Conservation (phyloP, 2,888 invertebrate species). For the Drosophila longiperda region DNA sequence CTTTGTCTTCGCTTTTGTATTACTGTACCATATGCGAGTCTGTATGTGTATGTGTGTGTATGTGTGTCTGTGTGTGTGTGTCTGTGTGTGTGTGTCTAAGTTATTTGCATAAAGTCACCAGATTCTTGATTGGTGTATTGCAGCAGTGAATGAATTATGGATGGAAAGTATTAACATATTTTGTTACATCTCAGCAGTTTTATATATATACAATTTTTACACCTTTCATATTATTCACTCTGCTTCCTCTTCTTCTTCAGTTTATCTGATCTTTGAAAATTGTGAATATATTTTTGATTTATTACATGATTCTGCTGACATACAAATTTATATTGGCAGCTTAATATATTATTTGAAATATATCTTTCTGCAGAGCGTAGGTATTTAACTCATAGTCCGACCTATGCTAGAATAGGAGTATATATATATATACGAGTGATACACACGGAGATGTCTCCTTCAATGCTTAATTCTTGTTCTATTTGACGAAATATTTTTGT, state of each 20-base stretch:
- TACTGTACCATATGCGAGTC: not conserved
- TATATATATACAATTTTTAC: not conserved
- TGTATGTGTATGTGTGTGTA: not conserved
- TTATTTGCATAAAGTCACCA: conserved; percentile 26
- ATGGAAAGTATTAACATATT: not conserved
- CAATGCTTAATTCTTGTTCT: not conserved
- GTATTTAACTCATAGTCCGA: not conserved
- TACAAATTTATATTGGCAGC: too few relatives aligned
- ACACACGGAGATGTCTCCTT: not conserved
- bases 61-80: not conserved
- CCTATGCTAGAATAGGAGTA: not conserved
- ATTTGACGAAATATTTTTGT: not conserved
- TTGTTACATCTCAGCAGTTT: not conserved
- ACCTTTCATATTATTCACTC: not conserved
- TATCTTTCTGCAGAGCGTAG: too few relatives aligned
- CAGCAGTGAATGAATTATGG: conserved; percentile 2
- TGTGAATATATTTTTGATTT: not conserved
- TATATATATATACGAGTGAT: not conserved
- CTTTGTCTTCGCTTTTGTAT: conserved; percentile 27
- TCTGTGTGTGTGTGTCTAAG: not conserved
- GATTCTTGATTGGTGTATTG: not conserved
- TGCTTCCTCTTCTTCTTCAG: not conserved
- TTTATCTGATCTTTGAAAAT: not conserved
- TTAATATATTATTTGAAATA: too few relatives aligned
- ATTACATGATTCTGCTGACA: too few relatives aligned